A percentile compares a stretch with the other conserved stretches of the same genome.
Evolutionary conservation across 1,140 invertebrate genomes (phyloP).

Genomic region (Zaprionus ornatus): DNA sequence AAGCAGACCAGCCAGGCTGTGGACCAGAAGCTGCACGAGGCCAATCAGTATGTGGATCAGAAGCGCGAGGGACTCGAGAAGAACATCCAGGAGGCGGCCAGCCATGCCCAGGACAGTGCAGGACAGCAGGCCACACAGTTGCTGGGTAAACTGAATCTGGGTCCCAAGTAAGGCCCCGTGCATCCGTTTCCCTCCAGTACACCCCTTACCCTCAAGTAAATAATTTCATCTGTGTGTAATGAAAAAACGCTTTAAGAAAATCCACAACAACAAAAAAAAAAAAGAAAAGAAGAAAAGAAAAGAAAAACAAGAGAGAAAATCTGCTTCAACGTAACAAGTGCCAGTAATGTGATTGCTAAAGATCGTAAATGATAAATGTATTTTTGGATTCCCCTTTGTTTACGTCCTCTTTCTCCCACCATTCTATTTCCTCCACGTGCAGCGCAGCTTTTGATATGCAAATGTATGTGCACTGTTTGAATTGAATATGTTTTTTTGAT

Average conservation of each 20-base stretch:
- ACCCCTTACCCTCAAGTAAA: constrained; percentile 3
- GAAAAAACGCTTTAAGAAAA: constrained; percentile 59
- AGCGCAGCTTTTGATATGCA: constrained; percentile 59
- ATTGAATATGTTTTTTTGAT: constrained; percentile 14
- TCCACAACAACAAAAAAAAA: constrained; percentile 31
- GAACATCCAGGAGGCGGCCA: constrained; percentile 73
- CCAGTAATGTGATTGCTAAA: constrained; percentile 82
- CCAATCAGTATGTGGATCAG: constrained; percentile 83
- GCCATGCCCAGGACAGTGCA: constrained; percentile 71
- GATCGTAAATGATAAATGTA: constrained; percentile 54
- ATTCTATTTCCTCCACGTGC: constrained; percentile 13
- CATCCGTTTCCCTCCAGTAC: neutral
- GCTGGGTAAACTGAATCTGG: constrained; percentile 77
- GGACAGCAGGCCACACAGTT: constrained; percentile 72
- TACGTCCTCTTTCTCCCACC: constrained; percentile 13
- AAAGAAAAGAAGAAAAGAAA: constrained; percentile 35
- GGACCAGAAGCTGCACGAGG: constrained; percentile 83
- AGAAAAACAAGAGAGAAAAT: constrained; percentile 38
- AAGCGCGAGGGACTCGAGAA: constrained; percentile 81
- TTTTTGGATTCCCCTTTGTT: constrained; percentile 60
- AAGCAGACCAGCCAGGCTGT: constrained; percentile 81
- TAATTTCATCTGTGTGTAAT: constrained; percentile 43
- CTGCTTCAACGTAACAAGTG: constrained; percentile 82
- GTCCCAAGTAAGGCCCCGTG: constrained; percentile 57
- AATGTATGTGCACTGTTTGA: constrained; percentile 35